Evolutionary conservation across 2,888 invertebrate species (phyloP), one percentile per base, ranked within the genome.

Genomic region (Lepidochrysops patricia): DNA sequence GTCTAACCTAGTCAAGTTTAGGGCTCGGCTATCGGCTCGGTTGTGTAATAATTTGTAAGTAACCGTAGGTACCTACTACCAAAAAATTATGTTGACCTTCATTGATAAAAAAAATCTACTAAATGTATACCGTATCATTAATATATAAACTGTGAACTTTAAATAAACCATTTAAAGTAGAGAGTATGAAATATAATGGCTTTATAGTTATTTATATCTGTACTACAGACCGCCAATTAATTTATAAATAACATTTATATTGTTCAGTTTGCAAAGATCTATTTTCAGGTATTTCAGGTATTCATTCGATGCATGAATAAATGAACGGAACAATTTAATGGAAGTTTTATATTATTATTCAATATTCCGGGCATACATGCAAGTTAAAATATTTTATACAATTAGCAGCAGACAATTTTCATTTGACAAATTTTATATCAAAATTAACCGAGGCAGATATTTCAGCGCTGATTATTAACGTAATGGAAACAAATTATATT

Each of bases 391-490:
- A 43, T 43, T 43, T 43, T 23, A 43, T 43, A 43, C 43, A 43
- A 43, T 43, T 43, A 43, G 43, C 19, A 43, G 50, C 50, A 26
- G 50, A 25, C 25, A 50, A 50, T 50, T n/a, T 50, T 26, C 50
- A 50, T 50, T 50, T 50, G 6, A 50, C 50, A 25, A 50, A 50
- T 50, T 50, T n/a, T 26, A 50, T 26, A 50, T 50, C 26, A 50
- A 50, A 50, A 15, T 26, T 50, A 13, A 50, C 26, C 26, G 50
- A 50, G n/a, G 50, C 13, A 26, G 25, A 50, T 26, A 50, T 26
- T 50, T 50, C 25, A 50, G 26, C 4, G 9, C 43, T 43, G 19
- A 43, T 23, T 9, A 43, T 43, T 43, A 19, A 19, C 43, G 43
- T 43, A 43, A 43, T 43, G 19, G 12, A 43, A 43, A 43, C 43